Base-by-base conservation (phyloP, 2,888 invertebrate genomes). In the Ophion costatus region DNA sequence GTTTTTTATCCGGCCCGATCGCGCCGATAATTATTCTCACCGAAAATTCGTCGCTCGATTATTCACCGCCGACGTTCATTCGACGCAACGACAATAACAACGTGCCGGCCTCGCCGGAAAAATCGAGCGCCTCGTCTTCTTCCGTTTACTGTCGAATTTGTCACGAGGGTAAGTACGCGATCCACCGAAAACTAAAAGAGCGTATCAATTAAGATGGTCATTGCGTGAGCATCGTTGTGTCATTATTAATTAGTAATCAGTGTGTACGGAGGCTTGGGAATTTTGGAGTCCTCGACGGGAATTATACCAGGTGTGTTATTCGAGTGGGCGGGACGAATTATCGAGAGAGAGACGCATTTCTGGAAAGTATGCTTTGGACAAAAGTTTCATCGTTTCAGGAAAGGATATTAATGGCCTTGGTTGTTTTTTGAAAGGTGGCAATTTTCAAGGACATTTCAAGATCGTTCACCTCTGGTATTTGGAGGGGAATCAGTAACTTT, bases 111-210 rank as follows among this genome's bases (percentile, higher is more conserved):
- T 67, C 86, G 59, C 73, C 83, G 64, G 90, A 90, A 11, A 89
- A 90, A 78, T 83, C 64, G n/a, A 88, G 82, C 51, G 51, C 17
- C 73, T 80, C 87, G 24, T 56, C 69, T 3, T 87, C 88, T 6
- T 56, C 57, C 20, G 11, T 87, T 29, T 74, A 80, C 56, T 95
- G 95, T 88, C 93, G 95, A 67, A 95, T 95, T 83, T 95, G 95
- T 88, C 94, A 95, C 89, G 95, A 95, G 89, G 94, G 94, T 85
- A 89, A 56, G 45, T 57, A 75, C 24, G 38, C 14, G 24, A 61
- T 64, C 45, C n/a, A 14, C 51, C 17, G 51, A 14, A 51, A 51
- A 17, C 5, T 3, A 14, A 51, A 14, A 51, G 17, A 51, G 51
- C 51, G 51, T 14, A 17, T 51, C 51, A 51, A 51, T 17, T 5